A percentile compares a stretch with the other conserved stretches of the same genome.
phyloP scores from a whole-genome alignment of 2,113 vertebrate genomes.

The Oryzias curvinotus region DNA sequence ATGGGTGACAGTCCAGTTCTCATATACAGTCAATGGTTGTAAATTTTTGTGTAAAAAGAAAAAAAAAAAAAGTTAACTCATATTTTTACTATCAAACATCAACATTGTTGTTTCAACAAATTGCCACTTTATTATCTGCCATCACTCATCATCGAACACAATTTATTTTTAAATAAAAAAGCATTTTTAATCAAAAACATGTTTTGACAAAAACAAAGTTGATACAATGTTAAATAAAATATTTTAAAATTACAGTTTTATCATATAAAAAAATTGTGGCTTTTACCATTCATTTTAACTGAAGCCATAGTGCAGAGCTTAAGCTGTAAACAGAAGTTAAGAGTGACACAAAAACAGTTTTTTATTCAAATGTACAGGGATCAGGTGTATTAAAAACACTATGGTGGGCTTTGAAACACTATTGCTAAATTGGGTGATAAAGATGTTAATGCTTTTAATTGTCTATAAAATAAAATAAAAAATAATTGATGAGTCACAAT shows the following conservation, averaged over 20 bases:
- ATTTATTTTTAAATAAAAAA: not conserved
- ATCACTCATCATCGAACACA: not conserved
- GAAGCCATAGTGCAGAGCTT: too few relatives aligned
- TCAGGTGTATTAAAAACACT: too few relatives aligned
- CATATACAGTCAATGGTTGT: not conserved
- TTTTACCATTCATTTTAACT: too few relatives aligned
- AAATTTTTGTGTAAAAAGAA: not conserved
- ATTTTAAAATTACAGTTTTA: slow-evolving; percentile 40
- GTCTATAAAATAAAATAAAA: too few relatives aligned
- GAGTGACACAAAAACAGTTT: too few relatives aligned
- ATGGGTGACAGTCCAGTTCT: not conserved
- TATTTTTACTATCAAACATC: slow-evolving; percentile 1
- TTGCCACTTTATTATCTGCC: not conserved
- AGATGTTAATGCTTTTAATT: too few relatives aligned
- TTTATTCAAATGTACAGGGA: too few relatives aligned
- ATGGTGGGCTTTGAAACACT: too few relatives aligned
- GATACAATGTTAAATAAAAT: slow-evolving; percentile 34
- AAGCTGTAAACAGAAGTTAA: too few relatives aligned
- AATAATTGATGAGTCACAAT: too few relatives aligned
- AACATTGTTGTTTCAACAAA: not conserved
- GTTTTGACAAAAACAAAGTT: slow-evolving; percentile 68
- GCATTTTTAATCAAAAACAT: slow-evolving; percentile 31
- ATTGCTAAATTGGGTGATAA: too few relatives aligned
- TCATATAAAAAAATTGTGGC: slow-evolving; percentile 47
- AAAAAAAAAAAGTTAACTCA: not conserved